Evolutionary conservation across 2,113 vertebrate species (phyloP).

Genomic region (Sisor rabdophorus): DNA sequence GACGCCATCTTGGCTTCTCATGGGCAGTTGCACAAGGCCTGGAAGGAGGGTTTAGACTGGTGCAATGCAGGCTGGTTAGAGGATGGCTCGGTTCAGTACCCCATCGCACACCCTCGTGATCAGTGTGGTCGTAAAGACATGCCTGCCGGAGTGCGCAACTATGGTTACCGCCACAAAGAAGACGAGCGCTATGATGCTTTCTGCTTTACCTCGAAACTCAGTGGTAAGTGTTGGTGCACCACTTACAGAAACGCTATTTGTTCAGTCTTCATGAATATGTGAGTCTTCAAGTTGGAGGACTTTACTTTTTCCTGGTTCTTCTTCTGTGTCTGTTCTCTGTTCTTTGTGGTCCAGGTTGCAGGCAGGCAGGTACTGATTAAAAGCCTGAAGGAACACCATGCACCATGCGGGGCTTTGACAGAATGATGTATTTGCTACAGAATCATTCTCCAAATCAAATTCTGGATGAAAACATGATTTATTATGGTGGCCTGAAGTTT

Average conservation of each 20-base stretch:
- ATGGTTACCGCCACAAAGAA: constrained; percentile 89
- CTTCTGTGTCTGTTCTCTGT: constrained; percentile 56
- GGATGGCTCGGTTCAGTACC: constrained; percentile 91
- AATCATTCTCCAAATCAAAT: constrained; percentile 35
- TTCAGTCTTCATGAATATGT: constrained; percentile 52
- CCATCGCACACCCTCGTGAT: constrained; percentile 83
- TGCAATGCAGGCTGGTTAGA: constrained; percentile 94
- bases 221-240: constrained; percentile 70
- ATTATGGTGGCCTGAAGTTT: constrained; percentile 10
- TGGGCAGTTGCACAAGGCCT: constrained; percentile 86
- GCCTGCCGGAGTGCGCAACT: constrained; percentile 82
- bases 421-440: constrained; percentile 28
- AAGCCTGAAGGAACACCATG: constrained; percentile 13
- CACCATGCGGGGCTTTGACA: background rate
- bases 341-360: constrained; percentile 47
- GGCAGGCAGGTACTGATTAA: constrained; percentile 26
- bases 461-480: constrained; percentile 37
- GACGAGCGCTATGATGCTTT: constrained; percentile 88
- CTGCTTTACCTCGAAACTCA: constrained; percentile 92
- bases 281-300: constrained; percentile 54
- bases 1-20: constrained; percentile 91
- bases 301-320: constrained; percentile 45
- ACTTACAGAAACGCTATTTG: constrained; percentile 34
- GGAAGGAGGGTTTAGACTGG: constrained; percentile 90
- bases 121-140: constrained; percentile 79